Evolutionary conservation across 2,888 invertebrate species (phyloP).

Genomic region (Dryococelus australis): DNA sequence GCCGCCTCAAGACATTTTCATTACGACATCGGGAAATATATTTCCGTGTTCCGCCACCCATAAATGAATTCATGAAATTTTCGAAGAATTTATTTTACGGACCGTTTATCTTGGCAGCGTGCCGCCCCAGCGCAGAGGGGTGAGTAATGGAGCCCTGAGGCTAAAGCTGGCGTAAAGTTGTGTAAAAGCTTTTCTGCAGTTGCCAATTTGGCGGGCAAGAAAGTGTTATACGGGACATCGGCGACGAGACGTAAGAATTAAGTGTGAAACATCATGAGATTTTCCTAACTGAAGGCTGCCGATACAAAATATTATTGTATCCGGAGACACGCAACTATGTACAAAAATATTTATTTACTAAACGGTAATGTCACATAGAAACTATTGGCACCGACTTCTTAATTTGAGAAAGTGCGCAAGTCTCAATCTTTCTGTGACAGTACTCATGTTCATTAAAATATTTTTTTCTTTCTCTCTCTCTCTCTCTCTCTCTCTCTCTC

Average conservation of each 20-base stretch:
- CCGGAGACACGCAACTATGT: no score
- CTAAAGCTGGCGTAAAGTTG: neutral
- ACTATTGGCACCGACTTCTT: no score
- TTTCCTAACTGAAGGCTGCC: neutral
- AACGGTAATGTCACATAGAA: no score
- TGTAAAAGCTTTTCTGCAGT: neutral
- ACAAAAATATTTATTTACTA: no score
- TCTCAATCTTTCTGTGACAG: no score
- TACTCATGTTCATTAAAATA: no score
- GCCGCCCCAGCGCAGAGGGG: neutral
- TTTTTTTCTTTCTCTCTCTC: no score
- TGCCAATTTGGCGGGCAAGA: neutral
- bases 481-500: no score
- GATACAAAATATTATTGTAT: no score
- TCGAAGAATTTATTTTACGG: neutral
- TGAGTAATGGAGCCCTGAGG: neutral
- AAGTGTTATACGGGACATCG: neutral
- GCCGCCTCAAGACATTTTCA: neutral
- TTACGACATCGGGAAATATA: neutral
- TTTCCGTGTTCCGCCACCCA: neutral
- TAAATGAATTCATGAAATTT: neutral
- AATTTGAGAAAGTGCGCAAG: no score
- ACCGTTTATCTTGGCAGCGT: slow-evolving; percentile 4
- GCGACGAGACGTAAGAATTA: neutral
- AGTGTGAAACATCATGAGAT: neutral